Evolutionary conservation across 92 coral and sea anemone species (phyloP), one percentile per base, ranked within the genome.

Genomic region (Epizoanthus illoricatus): DNA sequence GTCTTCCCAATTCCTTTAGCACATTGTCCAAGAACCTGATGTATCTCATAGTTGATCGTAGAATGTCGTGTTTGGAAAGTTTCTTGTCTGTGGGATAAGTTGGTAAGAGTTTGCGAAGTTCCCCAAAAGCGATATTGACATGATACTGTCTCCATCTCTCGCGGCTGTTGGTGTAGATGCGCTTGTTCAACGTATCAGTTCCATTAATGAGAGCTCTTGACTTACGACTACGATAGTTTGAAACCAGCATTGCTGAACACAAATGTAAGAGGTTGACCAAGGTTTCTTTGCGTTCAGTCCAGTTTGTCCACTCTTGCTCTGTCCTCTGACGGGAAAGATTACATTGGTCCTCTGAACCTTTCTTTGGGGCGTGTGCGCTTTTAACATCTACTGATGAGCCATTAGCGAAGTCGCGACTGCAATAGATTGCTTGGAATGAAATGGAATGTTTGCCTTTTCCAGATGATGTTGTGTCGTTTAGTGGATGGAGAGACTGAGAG

Each of bases 91-190:
- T 76, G 7, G 97, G 97, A 58, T 93, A 91, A 11, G 97, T 91
- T 5, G 97, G 97, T 5, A 93, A 78, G 4, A 90, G 85, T 65
- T 87, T 91, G 15, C 97, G 87, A 36, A 93, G 97, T 23, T 93
- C 97, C 17, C 89, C 91, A 56, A 93, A 93, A 13, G 97, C 97
- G 66, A 87, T 73, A 67, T 93, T 93, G 5, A 93, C 97, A 45
- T 93, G 92, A 70, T 93, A 88, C 23, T 93, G 97, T 24, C 97
- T 59, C 97, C 97, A 93, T 40, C 97, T 83, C 56, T 93, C 97
- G 9, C 97, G 89, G 56, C 92, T 93, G 84, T 93, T 93, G 8
- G 97, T 93, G 56, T 88, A 91, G 20, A 85, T 88, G 63, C 97
- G 57, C 47, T 45, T 78, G 8, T 11, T 78, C 59, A 78, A 39